Base-by-base conservation (phyloP, 92 coral and sea anemone species). In the Ricordea florida region DNA sequence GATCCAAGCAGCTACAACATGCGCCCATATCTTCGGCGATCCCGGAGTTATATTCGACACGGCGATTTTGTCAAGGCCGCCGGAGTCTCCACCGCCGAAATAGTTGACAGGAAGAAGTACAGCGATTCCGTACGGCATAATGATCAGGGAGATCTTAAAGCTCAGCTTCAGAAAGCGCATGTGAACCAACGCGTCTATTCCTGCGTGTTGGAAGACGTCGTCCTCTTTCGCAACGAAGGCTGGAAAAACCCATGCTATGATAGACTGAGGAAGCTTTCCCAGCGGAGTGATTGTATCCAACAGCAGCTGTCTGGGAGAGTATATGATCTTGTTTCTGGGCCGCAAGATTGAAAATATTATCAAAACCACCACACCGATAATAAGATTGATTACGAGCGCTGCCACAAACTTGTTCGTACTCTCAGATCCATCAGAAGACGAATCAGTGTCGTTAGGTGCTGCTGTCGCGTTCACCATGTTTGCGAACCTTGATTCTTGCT, bases 161-260 rank as follows among this genome's bases (percentile, higher is more conserved):
- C 97, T 91, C 27, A 94, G 76, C 20, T 87, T 92, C 62, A 94
- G 29, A 48, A 86, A 94, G 40, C 98, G 89, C 53, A 91, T 49
- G 59, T 87, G 87, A 21, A 94, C 86, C 42, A 94, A 36, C 28
- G 97, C 98, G 24, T 94, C 98, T 59, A 94, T 92, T 0, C 98
- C 98, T 3, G 91, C 81, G 66, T 91, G 85, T n/a, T 73, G 82
- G 66, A 91, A 87, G 22, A 94, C 86, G 46, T 90, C 92, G 46
- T 85, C 87, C 70, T 94, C 96, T 21, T 84, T 85, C 0, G 85
- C 89, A 79, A 67, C 68, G 52, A 87, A 79, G 4, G 98, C 97
- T 28, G 97, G 97, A 42, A 91, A 26, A 8, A 94, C 49, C 98
- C 98, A 94, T n/a, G 92, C 96, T 37, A 94, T 81, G 31, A 88